Base-by-base conservation (phyloP, 2,888 invertebrate species). In the Caenorhabditis parvicauda region DNA sequence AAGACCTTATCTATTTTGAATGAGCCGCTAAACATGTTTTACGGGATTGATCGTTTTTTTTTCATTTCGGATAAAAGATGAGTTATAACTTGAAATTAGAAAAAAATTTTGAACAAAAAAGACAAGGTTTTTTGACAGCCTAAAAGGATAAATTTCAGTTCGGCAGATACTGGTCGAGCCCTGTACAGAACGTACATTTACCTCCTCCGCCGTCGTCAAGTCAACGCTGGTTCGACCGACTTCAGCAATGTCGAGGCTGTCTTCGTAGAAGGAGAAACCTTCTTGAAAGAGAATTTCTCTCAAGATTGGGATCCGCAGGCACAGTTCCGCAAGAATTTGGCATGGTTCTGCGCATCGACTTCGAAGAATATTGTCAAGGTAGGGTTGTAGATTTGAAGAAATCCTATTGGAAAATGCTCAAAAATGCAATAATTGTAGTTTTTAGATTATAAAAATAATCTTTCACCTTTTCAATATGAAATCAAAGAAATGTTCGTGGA, bases 111-210 rank as follows among this genome's bases (percentile, higher is more conserved):
- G 37, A 9, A 19, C n/a, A 24, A 17, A 1, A 35, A 42, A 9
- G 7, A 37, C 9, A 3, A 17, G n/a, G 5, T 32, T 37, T 39
- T 29, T 22, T n/a, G n/a, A n/a, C n/a, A n/a, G n/a, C n/a, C n/a
- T n/a, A n/a, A n/a, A n/a, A n/a, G n/a, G n/a, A 7, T 7, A 9
- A 22, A 12, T n/a, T 48, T 55, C 35, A 63, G 60, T 35, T 22
- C 49, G 27, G 49, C 55, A 1, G 55, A 58, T 14, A 50, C 60
- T 22, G 72, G 73, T 5, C 53, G 68, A n/a, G 54, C 57, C 6
- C 56, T 77, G 9, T 77, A 72, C 51, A 52, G 70, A 21, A 77
- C 76, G 3, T 77, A 66, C 44, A 65, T 66, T 17, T 72, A 67
- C 37, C 38, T 71, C 19, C 37, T 60, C 5, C 52, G 66, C 0